These are phyloP conservation scores for Aphelenchoides besseyi DNA, from an alignment of 1,140 invertebrate species.

Conservation along the genomic window DNA sequence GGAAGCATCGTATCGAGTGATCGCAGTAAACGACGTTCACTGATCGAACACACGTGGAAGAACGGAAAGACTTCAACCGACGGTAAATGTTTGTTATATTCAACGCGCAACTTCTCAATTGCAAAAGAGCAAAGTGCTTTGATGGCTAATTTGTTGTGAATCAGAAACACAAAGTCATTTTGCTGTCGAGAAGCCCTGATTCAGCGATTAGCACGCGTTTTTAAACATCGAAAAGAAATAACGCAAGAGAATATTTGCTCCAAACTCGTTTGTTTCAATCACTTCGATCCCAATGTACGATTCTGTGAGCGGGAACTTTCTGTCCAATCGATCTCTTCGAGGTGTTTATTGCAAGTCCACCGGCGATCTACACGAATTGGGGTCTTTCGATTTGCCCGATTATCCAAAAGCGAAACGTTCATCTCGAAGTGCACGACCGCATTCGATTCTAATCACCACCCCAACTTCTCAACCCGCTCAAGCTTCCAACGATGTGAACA, in stretches of 20 bases:
- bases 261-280: background rate
- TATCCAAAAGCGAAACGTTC: background rate
- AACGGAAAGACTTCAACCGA: background rate
- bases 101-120: background rate
- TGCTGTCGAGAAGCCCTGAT: background rate
- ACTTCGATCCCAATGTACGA: background rate
- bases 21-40: slow-evolving; percentile 3
- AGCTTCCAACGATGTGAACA: background rate
- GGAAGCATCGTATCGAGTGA: background rate
- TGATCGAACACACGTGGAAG: background rate
- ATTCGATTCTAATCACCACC: background rate
- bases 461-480: background rate
- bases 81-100: background rate
- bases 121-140: background rate
- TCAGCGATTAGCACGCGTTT: background rate
- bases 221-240: background rate
- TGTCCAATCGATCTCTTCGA: background rate
- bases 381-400: background rate
- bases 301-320: background rate
- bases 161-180: background rate
- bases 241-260: background rate
- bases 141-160: background rate
- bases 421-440: background rate
- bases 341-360: background rate
- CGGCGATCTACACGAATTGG: background rate